Evolutionary conservation across 2,888 invertebrate genomes (phyloP), one percentile per base, ranked within the genome.

Genomic region (Blera fallax): DNA sequence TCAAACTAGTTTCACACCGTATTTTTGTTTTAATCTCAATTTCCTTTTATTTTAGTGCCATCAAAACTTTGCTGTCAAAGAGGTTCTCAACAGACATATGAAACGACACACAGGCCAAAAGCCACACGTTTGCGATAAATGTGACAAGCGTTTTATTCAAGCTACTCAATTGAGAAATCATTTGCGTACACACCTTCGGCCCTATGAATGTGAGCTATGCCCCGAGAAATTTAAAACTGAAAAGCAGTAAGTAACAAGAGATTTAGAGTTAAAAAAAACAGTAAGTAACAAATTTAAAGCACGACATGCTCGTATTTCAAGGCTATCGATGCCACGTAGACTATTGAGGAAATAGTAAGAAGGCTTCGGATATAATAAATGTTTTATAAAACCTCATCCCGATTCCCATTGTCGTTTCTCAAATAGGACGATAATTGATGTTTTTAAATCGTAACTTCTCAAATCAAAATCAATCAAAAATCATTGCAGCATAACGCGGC

Each of bases 121-220:
- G 18, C 92, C 92, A 1, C 92, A 92, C 87, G 88, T 88, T 5
- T 92, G 88, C 88, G 92, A 60, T 89, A 93, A 90, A 88, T 97
- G 97, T 90, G 94, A 94, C 8, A 95, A 95, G 90, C 94, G 96
- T n/a, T 97, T 97, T 91, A 97, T 97, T 77, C 97, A 96, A 91
- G 95, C 95, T 8, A 94, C 95, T 6, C 97, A 97, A 90, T 92
- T 97, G 37, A 94, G 95, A 87, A 95, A 95, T 5, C 97, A 97
- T 90, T 92, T 96, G 87, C 95, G 89, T 56, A 90, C 95, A 89
- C 95, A 95, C 89, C 95, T 97, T 10, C 95, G 95, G 32, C 95
- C 95, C 89, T 95, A 94, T 89, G 92, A 94, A 18, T 97, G 97
- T 89, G 93, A 93, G 3, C 89, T 93, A 27, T 95, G 95, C 87